Evolutionary conservation across 2,888 invertebrate genomes (phyloP), one percentile per base, ranked within the genome.

Genomic region (Sturmia bella): DNA sequence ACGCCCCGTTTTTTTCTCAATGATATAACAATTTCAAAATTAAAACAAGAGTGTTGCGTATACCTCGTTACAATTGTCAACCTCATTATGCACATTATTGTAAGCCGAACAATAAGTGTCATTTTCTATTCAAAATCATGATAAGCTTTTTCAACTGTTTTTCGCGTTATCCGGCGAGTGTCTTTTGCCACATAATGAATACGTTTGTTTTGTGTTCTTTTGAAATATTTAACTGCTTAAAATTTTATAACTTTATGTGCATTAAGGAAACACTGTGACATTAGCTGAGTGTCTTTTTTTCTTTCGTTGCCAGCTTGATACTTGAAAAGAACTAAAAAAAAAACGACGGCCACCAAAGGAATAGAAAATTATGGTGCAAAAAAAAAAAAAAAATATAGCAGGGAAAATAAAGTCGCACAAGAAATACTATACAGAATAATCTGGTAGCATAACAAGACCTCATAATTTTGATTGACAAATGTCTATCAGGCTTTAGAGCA

Each of bases 381-480:
- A 45, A 7, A 11, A 7, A 41, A 41, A 15, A 9, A 32, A 15
- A 32, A 32, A 32, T 32, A 32, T 7, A 32, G 15, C 32, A 17
- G n/a, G 41, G 45, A 43, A 54, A 56, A 43, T 52, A 52, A 17
- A 7, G 19, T 41, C 37, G n/a, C n/a, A 68, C 19, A 64, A 57
- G 15, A 45, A 24, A 66, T 43, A 27, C 43, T 59, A 74, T 57
- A 52, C 43, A 68, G 9, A 66, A 75, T n/a, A n/a, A n/a, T n/a
- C n/a, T n/a, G n/a, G 70, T 75, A 43, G 37, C 50, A 15, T 66
- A 73, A 78, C 48, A 81, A 79, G 79, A 84, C 81, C 73, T 81
- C 85, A 87, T 84, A 84, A 86, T 85, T 85, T 85, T 87, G 87
- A 87, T 87, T 87, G 87, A 86, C 88, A 87, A 86, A 84, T 84